Evolutionary conservation across 2,113 vertebrate species (phyloP).

Genomic region (Fregata magnificens): DNA sequence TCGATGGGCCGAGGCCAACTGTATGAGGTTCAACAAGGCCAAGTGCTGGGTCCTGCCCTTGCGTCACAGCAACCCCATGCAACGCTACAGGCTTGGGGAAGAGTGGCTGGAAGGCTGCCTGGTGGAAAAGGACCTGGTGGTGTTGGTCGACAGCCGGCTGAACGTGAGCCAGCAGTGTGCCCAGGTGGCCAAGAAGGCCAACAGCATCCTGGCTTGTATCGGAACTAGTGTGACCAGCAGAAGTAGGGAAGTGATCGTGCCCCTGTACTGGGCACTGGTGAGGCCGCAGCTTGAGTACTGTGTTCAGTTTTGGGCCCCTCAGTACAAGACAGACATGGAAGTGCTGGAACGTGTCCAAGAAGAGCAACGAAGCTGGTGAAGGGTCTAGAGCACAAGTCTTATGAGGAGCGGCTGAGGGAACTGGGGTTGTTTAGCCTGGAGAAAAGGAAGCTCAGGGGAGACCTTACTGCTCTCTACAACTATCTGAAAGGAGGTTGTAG

Average conservation of each 20-base stretch:
- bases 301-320: neutral
- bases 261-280: neutral
- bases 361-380: too few species aligned
- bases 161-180: neutral
- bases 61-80: too few species aligned
- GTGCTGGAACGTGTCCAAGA: too few species aligned
- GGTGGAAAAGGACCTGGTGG: neutral
- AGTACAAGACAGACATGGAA: neutral
- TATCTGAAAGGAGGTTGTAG: too few species aligned
- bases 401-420: too few species aligned
- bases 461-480: too few species aligned
- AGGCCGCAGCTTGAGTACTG: neutral
- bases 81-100: too few species aligned
- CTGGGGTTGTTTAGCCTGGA: too few species aligned
- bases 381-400: too few species aligned
- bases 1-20: accelerated
- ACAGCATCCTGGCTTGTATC: neutral
- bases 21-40: neutral
- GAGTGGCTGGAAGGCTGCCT: neutral
- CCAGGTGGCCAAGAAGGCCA: neutral
- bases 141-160: accelerated
- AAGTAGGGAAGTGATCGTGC: neutral
- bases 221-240: neutral
- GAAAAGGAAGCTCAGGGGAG: too few species aligned
- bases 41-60: neutral